Percentiles rank a stretch among this genome's conserved stretches.
Evolutionary conservation across 1,140 invertebrate species (phyloP).

Genomic region (Drosophila azteca): DNA sequence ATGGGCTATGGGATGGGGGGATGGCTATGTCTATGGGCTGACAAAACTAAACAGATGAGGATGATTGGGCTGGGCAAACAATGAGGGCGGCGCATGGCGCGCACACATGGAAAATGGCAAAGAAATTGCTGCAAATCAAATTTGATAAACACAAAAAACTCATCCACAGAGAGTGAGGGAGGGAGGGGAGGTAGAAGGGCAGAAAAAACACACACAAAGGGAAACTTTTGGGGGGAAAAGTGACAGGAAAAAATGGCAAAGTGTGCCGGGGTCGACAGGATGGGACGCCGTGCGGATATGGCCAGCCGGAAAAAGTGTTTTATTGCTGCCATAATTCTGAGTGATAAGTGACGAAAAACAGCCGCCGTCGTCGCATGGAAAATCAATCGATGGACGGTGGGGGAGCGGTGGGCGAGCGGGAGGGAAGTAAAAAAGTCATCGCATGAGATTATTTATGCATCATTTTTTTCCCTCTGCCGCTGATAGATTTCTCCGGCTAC

Average conservation of each 20-base stretch:
- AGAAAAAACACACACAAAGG: conserved; percentile 48
- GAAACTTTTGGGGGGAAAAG: conserved; percentile 60
- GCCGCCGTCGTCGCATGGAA: conserved; percentile 37
- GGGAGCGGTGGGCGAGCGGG: conserved; percentile 7
- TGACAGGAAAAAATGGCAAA: conserved; percentile 81
- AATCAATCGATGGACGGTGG: conserved; percentile 65
- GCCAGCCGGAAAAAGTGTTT: conserved; percentile 73
- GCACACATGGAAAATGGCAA: conserved; percentile 76
- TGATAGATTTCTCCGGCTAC: conserved; percentile 62
- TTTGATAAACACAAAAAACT: conserved; percentile 75
- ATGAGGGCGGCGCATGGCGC: conserved; percentile 35
- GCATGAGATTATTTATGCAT: conserved; percentile 73
- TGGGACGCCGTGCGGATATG: conserved; percentile 39
- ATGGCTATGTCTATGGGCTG: conserved; percentile 5
- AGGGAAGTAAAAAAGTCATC: conserved; percentile 40
- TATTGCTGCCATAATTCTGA: conserved; percentile 82
- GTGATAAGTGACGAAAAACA: conserved; percentile 81
- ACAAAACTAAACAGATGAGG: conserved; percentile 71
- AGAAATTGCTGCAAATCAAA: conserved; percentile 80
- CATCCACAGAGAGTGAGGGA: conserved; percentile 1
- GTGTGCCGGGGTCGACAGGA: conserved; percentile 71
- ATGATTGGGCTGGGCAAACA: conserved; percentile 31
- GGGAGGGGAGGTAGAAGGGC: conserved; percentile 9
- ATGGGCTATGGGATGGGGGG: conserved; percentile 22
- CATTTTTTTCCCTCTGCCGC: conserved; percentile 51